Conservation (phyloP, 1,140 invertebrate genomes). For the Saccostrea glomerata region DNA sequence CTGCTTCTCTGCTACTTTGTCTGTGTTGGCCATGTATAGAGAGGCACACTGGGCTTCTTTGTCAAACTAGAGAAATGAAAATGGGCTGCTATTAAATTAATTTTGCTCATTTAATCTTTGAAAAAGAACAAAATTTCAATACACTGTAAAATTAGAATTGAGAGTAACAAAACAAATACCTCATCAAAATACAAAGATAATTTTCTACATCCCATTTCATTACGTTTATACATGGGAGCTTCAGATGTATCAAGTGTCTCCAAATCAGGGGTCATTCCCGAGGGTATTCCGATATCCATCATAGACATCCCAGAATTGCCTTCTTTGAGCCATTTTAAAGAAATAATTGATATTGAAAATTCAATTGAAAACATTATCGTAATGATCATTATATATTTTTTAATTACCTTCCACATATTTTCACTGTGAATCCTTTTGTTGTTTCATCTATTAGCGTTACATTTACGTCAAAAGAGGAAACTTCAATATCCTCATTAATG, state of each 20-base stretch:
- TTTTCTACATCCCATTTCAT: conserved; percentile 48
- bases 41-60: conserved; percentile 43
- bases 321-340: conserved; percentile 59
- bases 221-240: conserved; percentile 50
- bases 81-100: too few relatives aligned
- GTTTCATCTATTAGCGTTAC: too few relatives aligned
- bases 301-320: conserved; percentile 68
- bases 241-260: conserved; percentile 52
- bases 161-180: conserved; percentile 21
- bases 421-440: too few relatives aligned
- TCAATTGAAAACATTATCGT: too few relatives aligned
- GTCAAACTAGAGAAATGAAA: conserved; percentile 55
- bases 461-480: too few relatives aligned
- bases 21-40: conserved; percentile 45
- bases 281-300: too few relatives aligned
- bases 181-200: conserved; percentile 55
- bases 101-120: too few relatives aligned
- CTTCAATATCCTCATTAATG: conserved; percentile 92
- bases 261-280: too few relatives aligned
- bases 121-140: too few relatives aligned
- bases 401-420: conserved; percentile 85
- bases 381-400: too few relatives aligned
- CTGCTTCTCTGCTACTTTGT: too few relatives aligned
- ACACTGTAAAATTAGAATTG: background rate
- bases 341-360: background rate